Evolutionary conservation across 2,113 vertebrate species (phyloP).

Genomic region (Herpetotheres cachinnans): DNA sequence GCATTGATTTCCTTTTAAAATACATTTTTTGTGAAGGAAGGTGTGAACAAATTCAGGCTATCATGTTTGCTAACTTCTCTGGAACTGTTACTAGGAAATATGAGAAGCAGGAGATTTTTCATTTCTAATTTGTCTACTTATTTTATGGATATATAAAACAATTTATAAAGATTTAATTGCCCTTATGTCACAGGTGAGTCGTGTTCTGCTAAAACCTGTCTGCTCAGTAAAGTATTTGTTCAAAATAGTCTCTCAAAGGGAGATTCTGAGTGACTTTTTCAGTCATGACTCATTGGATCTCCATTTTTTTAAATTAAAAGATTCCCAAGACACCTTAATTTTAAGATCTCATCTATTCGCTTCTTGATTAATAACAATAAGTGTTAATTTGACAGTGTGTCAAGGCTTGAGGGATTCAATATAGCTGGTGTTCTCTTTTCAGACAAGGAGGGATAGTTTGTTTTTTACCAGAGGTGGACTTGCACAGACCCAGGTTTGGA

Average conservation of each 20-base stretch:
- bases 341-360: neutral
- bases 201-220: neutral
- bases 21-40: neutral
- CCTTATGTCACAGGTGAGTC: neutral
- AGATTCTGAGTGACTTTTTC: conserved; percentile 1
- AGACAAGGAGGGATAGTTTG: neutral
- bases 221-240: neutral
- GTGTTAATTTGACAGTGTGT: neutral
- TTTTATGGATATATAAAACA: neutral
- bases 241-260: neutral
- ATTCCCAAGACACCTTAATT: neutral
- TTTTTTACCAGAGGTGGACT: neutral
- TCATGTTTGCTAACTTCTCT: neutral
- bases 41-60: neutral
- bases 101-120: neutral
- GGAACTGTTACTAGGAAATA: neutral
- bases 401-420: neutral
- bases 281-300: neutral
- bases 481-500: neutral
- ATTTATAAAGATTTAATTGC: neutral
- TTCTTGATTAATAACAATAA: conserved; percentile 6
- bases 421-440: neutral
- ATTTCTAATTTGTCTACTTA: neutral
- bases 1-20: neutral
- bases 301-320: neutral